Evolutionary conservation across 2,113 vertebrate species (phyloP).

Genomic region (Takifugu bimaculatus): DNA sequence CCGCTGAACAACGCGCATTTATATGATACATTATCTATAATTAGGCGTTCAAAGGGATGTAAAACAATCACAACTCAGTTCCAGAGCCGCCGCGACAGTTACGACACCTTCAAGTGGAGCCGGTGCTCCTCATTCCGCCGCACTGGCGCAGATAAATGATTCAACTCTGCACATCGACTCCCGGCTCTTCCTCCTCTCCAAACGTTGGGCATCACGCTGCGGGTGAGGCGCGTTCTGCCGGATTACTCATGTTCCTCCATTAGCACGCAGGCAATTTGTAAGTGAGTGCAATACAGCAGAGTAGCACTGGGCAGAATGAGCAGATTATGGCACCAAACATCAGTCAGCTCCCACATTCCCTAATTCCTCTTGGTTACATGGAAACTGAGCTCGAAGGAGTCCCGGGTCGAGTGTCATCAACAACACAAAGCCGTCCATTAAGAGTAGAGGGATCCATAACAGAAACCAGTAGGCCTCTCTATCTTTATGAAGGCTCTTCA

Average conservation of each 20-base stretch:
- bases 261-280: constrained; percentile 58
- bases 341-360: constrained; percentile 35
- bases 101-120: too few relatives aligned
- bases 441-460: constrained; percentile 11
- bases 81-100: too few relatives aligned
- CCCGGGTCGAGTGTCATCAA: constrained; percentile 41
- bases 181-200: too few relatives aligned
- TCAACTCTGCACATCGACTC: too few relatives aligned
- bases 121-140: too few relatives aligned
- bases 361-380: constrained; percentile 39
- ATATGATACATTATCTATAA: too few relatives aligned
- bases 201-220: not conserved
- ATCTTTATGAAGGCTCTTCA: too few relatives aligned
- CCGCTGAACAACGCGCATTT: too few relatives aligned
- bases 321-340: constrained; percentile 31
- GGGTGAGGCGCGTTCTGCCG: constrained; percentile 36
- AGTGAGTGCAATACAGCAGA: constrained; percentile 55
- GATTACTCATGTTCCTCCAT: constrained; percentile 64
- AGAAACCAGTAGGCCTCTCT: too few relatives aligned
- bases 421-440: constrained; percentile 21
- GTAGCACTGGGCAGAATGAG: constrained; percentile 38
- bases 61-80: too few relatives aligned
- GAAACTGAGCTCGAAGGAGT: constrained; percentile 31
- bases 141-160: too few relatives aligned
- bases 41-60: too few relatives aligned